These are phyloP conservation scores for Caenorhabditis plicata DNA, from an alignment of 2,888 invertebrate species.

Conservation along the genomic window DNA sequence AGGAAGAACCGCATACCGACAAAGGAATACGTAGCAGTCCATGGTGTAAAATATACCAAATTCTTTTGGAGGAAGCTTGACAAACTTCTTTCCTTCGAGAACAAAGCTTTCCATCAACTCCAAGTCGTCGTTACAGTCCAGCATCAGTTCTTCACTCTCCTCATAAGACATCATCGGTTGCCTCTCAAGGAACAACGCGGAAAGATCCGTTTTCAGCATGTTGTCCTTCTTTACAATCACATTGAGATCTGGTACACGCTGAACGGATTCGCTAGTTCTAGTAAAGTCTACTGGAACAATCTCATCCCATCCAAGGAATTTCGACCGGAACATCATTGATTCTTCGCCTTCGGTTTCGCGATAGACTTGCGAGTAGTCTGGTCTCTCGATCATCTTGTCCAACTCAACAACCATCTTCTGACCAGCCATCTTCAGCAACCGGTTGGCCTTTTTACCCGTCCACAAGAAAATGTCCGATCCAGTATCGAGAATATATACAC, in stretches of 20 bases:
- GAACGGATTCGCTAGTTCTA: conserved; percentile 92
- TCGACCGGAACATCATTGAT: conserved; percentile 83
- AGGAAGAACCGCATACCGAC: conserved; percentile 81
- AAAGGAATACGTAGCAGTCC: conserved; percentile 97
- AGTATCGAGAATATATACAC: conserved; percentile 94
- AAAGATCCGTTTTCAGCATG: conserved; percentile 79
- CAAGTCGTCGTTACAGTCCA: conserved; percentile 95
- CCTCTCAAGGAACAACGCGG: conserved; percentile 90
- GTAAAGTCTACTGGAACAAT: conserved; percentile 98
- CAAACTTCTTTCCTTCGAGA: conserved; percentile 92
- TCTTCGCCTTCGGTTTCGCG: conserved; percentile 68
- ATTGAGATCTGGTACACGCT: conserved; percentile 90
- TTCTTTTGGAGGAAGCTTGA: conserved; percentile 91
- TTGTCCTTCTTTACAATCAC: conserved; percentile 71
- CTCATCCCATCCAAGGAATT: conserved; percentile 97
- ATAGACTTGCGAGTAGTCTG: conserved; percentile 80
- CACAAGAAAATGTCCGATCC: conserved; percentile 71
- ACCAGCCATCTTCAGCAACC: conserved; percentile 68
- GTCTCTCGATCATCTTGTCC: conserved; percentile 84
- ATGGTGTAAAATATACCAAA: conserved; percentile 83
- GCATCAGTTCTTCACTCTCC: conserved; percentile 61
- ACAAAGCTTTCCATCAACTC: conserved; percentile 97
- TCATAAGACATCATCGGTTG: conserved; percentile 78
- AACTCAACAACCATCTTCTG: conserved; percentile 73
- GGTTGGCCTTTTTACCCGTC: conserved; percentile 95